These are phyloP conservation scores for Bombus cullumanus DNA, from an alignment of 1,140 invertebrate species.

Conservation along the genomic window DNA sequence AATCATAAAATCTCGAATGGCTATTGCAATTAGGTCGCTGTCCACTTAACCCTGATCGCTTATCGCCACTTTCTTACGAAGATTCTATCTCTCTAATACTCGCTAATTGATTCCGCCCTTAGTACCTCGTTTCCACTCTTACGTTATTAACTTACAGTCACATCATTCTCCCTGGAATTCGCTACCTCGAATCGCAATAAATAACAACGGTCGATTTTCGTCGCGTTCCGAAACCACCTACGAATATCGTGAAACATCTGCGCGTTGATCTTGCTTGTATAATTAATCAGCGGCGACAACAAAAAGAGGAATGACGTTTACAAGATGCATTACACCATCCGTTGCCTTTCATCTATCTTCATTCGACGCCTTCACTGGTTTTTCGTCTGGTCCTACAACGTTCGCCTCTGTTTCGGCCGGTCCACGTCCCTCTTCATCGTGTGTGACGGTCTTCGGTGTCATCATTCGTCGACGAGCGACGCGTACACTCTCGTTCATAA, in stretches of 20 bases:
- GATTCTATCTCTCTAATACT: not conserved
- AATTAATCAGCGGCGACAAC: not conserved
- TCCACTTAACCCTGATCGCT: conserved; percentile 38
- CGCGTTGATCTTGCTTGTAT: not conserved
- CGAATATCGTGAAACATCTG: not conserved
- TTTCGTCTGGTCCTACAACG: conserved; percentile 3
- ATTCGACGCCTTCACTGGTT: conserved; percentile 1
- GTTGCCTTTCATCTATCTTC: conserved; percentile 13
- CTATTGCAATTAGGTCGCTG: conserved; percentile 25
- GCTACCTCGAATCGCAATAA: not conserved
- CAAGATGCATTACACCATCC: not conserved
- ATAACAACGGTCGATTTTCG: not conserved
- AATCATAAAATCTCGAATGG: conserved; percentile 20
- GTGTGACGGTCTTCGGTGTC: not conserved
- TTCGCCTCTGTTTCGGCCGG: not conserved
- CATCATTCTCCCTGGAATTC: too few species aligned
- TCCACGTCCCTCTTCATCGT: not conserved
- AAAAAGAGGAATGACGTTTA: not conserved
- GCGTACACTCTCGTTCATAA: not conserved
- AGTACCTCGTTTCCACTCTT: not conserved
- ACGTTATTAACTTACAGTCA: too few species aligned
- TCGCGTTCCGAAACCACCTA: not conserved
- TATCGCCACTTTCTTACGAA: conserved; percentile 21
- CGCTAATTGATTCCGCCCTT: conserved; percentile 9
- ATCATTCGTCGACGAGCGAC: not conserved